These are phyloP conservation scores for Rhagonycha fulva DNA, from an alignment of 2,888 invertebrate genomes.

Conservation along the genomic window DNA sequence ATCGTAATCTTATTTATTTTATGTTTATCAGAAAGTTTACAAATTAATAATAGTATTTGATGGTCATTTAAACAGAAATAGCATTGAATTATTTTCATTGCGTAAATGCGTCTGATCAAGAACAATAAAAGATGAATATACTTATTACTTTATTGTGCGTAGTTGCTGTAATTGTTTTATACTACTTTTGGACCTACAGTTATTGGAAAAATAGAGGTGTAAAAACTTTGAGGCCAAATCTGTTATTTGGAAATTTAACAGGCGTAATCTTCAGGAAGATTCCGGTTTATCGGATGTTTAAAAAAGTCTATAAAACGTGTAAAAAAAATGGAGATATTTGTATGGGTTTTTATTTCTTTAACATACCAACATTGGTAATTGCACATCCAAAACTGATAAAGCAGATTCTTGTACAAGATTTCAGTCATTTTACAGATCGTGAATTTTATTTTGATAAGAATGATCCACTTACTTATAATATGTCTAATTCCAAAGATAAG, in stretches of 20 bases:
- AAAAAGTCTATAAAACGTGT: background rate
- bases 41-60: no score
- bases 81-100: no score
- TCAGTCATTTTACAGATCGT: background rate
- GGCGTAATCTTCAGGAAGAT: background rate
- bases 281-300: background rate
- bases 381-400: background rate
- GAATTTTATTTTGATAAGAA: background rate
- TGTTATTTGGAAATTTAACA: background rate
- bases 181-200: background rate
- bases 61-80: no score
- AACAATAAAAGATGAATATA: background rate
- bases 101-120: no score
- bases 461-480: background rate
- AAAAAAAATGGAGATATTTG: background rate
- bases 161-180: background rate
- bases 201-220: background rate
- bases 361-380: background rate
- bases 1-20: no score
- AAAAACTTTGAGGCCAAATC: background rate
- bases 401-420: background rate
- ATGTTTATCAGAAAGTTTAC: no score
- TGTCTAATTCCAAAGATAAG: background rate
- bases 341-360: background rate
- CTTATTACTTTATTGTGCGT: background rate